These are phyloP conservation scores for Diuraphis noxia DNA, from an alignment of 1,140 invertebrate genomes.

Conservation along the genomic window DNA sequence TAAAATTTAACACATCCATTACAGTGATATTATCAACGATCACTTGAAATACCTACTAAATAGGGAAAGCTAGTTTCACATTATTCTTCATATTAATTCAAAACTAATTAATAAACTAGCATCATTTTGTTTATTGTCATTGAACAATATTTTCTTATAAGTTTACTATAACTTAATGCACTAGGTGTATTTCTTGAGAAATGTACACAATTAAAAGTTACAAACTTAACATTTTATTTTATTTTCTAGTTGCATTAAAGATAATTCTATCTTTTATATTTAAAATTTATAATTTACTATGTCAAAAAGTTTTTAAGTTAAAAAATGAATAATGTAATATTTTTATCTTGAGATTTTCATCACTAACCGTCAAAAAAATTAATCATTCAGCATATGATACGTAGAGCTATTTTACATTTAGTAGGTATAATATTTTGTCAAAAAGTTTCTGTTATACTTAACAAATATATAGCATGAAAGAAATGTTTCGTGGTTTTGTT, in stretches of 20 bases:
- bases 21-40: background rate
- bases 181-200: background rate
- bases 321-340: background rate
- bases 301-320: background rate
- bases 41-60: background rate
- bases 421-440: background rate
- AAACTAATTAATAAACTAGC: background rate
- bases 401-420: background rate
- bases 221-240: background rate
- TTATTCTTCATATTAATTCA: background rate
- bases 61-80: background rate
- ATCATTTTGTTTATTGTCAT: background rate
- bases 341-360: background rate
- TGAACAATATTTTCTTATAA: background rate
- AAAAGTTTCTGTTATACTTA: background rate
- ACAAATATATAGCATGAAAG: background rate
- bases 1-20: background rate
- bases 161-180: background rate
- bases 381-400: background rate
- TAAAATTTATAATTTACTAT: background rate
- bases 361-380: background rate
- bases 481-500: background rate
- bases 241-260: background rate
- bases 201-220: background rate
- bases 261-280: background rate